Evolutionary conservation across 2,888 invertebrate species (phyloP), one percentile per base, ranked within the genome.

Genomic region (Siphlonurus alternatus): DNA sequence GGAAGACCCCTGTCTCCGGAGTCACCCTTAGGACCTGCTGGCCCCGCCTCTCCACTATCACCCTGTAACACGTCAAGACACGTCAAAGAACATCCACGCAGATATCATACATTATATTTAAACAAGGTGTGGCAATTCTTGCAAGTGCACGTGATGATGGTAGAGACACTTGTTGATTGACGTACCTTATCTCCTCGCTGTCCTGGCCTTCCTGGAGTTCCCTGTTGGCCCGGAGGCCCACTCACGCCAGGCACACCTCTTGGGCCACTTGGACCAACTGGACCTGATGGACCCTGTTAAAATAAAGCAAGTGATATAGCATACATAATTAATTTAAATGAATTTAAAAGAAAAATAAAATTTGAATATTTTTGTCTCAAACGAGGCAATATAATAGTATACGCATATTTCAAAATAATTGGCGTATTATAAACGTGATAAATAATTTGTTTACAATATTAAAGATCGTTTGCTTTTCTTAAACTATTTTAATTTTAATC

Each of bases 11-110:
- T 70, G 23, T 71, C 70, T 51, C 76, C 76, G n/a, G n/a, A n/a
- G 38, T 38, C 38, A 38, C 38, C 38, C 15, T 38, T 38, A 38
- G 5, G 7, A 10, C 38, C 83, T 1, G 72, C 69, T 1, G 74
- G 75, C 2, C 84, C 84, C 0, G 76, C 73, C 1, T 75, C 74
- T 1, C 83, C 76, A n/a, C 71, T 70, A 23, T 71, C 70, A 51
- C 76, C 76, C 70, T 72, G 54, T 25, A 63, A 64, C 38, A 65
- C 25, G 63, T 24, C 23, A 25, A 10, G 5, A 59, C 25, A 38
- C 15, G 38, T 38, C 5, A 38, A 38, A 38, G 5, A 38, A 10
- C 15, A 38, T 38, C 38, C 5, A 38, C 5, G 5, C 38, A 38
- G 38, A n/a, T 38, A 38, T 38, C 5, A 38, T 38, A 15, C 38